A percentile compares a stretch with the other conserved stretches of the same genome.
Evolutionary conservation across 2,113 vertebrate species (phyloP).

Genomic region (Tragelaphus imberbis): DNA sequence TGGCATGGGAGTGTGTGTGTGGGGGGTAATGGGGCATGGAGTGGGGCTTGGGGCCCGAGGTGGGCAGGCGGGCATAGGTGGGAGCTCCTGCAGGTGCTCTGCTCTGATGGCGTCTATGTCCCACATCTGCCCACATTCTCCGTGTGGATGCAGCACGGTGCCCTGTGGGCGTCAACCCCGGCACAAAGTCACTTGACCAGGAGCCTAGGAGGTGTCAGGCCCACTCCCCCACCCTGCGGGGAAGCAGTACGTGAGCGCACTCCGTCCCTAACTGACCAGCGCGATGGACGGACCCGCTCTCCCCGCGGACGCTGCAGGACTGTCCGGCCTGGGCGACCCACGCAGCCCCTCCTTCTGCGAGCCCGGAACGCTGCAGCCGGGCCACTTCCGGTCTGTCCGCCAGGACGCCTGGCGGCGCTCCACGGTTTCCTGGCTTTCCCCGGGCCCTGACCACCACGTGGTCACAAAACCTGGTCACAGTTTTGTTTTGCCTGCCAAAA

Average conservation of each 20-base stretch:
- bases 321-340: background rate
- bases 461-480: background rate
- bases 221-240: no score
- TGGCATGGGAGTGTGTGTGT: no score
- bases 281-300: background rate
- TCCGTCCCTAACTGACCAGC: no score
- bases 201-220: background rate
- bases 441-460: background rate
- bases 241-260: background rate
- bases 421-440: background rate
- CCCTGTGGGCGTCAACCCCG: background rate
- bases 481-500: background rate
- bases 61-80: background rate
- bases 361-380: background rate
- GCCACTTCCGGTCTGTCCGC: background rate
- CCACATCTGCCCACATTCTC: background rate
- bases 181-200: no score
- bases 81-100: background rate
- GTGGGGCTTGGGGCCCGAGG: no score
- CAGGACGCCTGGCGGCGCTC: background rate
- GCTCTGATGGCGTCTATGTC: background rate
- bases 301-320: background rate
- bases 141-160: background rate
- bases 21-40: no score
- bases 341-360: accelerated